Conservation (phyloP, 1,140 invertebrate species). For the Saccostrea echinata region DNA sequence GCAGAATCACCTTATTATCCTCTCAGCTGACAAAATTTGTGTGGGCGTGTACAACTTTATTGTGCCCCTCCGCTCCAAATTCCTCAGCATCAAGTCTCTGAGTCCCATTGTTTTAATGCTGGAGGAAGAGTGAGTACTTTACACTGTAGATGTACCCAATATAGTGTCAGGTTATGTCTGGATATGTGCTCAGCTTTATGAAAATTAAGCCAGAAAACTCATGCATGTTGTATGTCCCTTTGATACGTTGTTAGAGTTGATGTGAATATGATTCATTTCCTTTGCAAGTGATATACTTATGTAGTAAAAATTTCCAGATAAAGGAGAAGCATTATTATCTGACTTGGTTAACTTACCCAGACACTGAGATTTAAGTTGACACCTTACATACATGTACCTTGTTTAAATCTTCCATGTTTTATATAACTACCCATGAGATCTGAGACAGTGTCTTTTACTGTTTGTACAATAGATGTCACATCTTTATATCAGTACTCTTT, state of each 20-base stretch:
- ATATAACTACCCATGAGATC: no score
- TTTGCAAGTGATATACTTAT: no score
- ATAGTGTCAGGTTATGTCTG: not conserved
- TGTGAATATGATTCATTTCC: not conserved
- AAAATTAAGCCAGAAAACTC: not conserved
- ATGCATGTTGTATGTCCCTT: no score
- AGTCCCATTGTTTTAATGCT: constrained; percentile 97
- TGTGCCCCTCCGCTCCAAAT: constrained; percentile 96
- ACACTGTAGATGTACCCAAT: not conserved
- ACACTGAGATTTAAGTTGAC: not conserved
- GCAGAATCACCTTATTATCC: constrained; percentile 97
- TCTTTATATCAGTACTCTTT: no score
- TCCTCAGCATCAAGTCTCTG: constrained; percentile 94
- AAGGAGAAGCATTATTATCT: no score
- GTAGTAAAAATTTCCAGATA: no score
- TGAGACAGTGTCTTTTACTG: no score
- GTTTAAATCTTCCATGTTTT: not conserved
- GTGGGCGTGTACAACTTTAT: constrained; percentile 99
- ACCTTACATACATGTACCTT: constrained; percentile 24
- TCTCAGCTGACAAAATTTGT: constrained; percentile 96
- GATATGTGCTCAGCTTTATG: not conserved
- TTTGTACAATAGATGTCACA: no score
- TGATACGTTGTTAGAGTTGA: not conserved
- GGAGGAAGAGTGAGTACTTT: constrained; percentile 84
- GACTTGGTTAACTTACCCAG: not conserved